A percentile compares a stretch with the other conserved stretches of the same genome.
phyloP scores from a whole-genome alignment of 2,113 vertebrate species.

The Boleophthalmus pectinirostris region DNA sequence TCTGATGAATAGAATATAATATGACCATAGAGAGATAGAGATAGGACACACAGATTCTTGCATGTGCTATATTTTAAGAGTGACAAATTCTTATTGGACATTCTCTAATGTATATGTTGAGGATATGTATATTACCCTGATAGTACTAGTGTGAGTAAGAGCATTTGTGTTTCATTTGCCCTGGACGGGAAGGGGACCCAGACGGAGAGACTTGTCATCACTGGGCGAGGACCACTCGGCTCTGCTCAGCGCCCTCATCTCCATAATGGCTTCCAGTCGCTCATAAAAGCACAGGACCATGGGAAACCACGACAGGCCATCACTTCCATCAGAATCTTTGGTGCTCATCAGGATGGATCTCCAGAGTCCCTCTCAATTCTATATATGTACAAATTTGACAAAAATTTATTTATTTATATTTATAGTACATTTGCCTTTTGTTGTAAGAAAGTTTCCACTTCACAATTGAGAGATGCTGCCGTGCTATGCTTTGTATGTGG shows the following conservation, averaged over 20 bases:
- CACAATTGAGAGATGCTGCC: neutral
- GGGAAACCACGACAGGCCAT: conserved; percentile 67
- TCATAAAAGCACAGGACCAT: conserved; percentile 73
- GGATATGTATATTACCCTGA: conserved; percentile 24
- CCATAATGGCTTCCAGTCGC: conserved; percentile 80
- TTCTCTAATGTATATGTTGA: conserved; percentile 20
- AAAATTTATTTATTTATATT: too few species aligned
- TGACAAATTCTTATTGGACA: conserved; percentile 12
- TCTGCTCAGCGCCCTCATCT: conserved; percentile 72
- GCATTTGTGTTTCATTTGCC: conserved; percentile 79
- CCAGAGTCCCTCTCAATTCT: neutral
- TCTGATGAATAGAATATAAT: neutral
- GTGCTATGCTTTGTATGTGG: neutral
- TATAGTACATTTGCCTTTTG: neutral
- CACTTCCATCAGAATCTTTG: conserved; percentile 49
- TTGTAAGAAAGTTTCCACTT: too few species aligned
- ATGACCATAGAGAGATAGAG: conserved; percentile 35
- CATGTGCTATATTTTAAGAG: neutral
- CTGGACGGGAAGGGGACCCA: conserved; percentile 61
- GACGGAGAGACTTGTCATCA: conserved; percentile 75
- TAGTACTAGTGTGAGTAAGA: conserved; percentile 46
- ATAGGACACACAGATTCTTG: conserved; percentile 20
- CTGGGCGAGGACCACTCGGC: conserved; percentile 66
- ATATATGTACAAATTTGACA: neutral
- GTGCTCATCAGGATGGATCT: conserved; percentile 9